Conservation (phyloP, 2,888 invertebrate genomes). For the Leucophenga montana region DNA sequence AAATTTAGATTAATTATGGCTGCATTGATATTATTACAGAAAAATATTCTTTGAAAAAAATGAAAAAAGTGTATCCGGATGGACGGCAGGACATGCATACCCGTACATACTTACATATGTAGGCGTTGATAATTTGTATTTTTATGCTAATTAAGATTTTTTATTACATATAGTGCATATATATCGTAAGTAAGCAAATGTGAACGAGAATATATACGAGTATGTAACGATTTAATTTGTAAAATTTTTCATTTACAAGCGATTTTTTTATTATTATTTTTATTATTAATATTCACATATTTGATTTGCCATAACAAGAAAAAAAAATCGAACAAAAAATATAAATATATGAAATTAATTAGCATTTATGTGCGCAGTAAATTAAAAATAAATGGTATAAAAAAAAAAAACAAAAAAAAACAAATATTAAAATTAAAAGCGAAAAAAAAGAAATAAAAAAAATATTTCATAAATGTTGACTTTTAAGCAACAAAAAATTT, state of each 20-base stretch:
- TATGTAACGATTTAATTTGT: too few species aligned
- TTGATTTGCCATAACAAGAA: conserved; percentile 15
- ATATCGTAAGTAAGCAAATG: too few species aligned
- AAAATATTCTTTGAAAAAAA: too few species aligned
- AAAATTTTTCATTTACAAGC: too few species aligned
- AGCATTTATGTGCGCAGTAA: conserved; percentile 19
- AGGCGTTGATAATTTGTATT: conserved; percentile 7
- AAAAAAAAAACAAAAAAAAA: conserved; percentile 25
- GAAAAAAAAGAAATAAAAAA: conserved; percentile 2
- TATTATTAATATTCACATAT: too few species aligned
- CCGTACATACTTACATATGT: too few species aligned
- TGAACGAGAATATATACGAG: too few species aligned
- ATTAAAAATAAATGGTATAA: conserved; percentile 23
- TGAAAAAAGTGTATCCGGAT: too few species aligned
- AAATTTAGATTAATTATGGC: conserved; percentile 44
- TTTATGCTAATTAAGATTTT: conserved; percentile 10
- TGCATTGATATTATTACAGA: conserved; percentile 16
- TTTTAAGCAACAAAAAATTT: conserved; percentile 27
- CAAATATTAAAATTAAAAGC: background rate
- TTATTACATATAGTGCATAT: too few species aligned
- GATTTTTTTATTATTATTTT: too few species aligned
- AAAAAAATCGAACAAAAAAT: conserved; percentile 31
- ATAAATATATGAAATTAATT: conserved; percentile 41
- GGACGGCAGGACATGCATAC: too few species aligned
- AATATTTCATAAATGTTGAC: conserved; percentile 45